Percentiles rank a stretch among this genome's conserved stretches.
Evolutionary conservation across 1,140 invertebrate genomes (phyloP).

Genomic region (Drosophila subpulchrella): DNA sequence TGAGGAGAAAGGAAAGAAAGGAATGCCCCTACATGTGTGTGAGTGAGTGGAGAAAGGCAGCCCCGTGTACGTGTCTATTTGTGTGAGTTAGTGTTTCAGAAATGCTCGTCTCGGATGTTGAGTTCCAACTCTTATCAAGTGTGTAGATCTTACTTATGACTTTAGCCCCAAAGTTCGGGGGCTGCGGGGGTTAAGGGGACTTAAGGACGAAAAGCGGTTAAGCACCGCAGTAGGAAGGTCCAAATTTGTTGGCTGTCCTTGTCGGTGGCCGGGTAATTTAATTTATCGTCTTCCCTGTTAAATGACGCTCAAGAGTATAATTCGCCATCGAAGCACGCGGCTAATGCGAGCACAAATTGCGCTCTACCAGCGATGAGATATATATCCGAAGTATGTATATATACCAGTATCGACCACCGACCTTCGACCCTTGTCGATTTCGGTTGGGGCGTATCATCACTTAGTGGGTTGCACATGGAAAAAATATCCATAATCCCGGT

Average conservation of each 20-base stretch:
- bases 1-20: slow-evolving; percentile 11
- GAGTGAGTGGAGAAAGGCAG: slow-evolving; percentile 24
- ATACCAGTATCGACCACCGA: slow-evolving; percentile 13
- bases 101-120: slow-evolving; percentile 72
- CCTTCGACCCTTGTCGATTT: slow-evolving; percentile 7
- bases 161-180: slow-evolving; percentile 42
- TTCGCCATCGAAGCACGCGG: slow-evolving; percentile 61
- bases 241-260: slow-evolving; percentile 77
- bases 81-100: slow-evolving; percentile 81
- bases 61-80: slow-evolving; percentile 70
- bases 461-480: slow-evolving; percentile 3
- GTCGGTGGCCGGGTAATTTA: slow-evolving; percentile 71
- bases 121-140: slow-evolving; percentile 80
- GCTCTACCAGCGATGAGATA: slow-evolving; percentile 35
- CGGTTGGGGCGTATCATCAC: neutral
- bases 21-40: slow-evolving; percentile 6
- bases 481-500: neutral
- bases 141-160: slow-evolving; percentile 82
- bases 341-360: slow-evolving; percentile 79
- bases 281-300: slow-evolving; percentile 82
- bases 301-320: slow-evolving; percentile 83
- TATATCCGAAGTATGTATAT: slow-evolving; percentile 16
- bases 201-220: slow-evolving; percentile 12
- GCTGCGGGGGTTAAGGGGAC: neutral
- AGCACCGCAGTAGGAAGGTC: slow-evolving; percentile 62